Evolutionary conservation across 2,888 invertebrate genomes (phyloP).

Genomic region (Ormyrus thymus): DNA sequence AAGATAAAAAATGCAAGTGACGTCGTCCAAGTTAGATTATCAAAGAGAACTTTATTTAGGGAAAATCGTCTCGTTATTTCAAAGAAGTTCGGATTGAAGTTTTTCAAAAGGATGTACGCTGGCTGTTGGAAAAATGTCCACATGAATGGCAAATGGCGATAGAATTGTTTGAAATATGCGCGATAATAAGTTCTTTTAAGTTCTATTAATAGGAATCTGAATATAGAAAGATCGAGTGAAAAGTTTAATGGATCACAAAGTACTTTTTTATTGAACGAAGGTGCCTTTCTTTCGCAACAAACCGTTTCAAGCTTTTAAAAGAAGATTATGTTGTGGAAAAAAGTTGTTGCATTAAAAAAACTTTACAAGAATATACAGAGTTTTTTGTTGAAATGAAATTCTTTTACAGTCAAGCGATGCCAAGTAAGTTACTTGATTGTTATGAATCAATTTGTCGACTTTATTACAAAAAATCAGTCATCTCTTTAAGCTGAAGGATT

Average conservation of each 20-base stretch:
- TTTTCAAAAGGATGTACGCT: background rate
- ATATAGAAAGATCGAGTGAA: conserved; percentile 53
- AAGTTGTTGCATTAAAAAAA: conserved; percentile 36
- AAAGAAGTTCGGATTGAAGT: conserved; percentile 5
- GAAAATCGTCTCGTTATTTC: background rate
- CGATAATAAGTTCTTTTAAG: conserved; percentile 45
- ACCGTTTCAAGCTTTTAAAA: conserved; percentile 21
- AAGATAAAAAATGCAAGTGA: conserved; percentile 28
- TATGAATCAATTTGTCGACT: conserved; percentile 16
- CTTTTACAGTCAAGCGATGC: conserved; percentile 15
- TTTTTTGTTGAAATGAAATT: conserved; percentile 37
- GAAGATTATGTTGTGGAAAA: conserved; percentile 23
- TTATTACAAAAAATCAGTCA: conserved; percentile 43
- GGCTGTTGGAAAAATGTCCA: conserved; percentile 10
- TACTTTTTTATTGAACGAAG: conserved; percentile 28
- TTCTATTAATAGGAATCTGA: conserved; percentile 47
- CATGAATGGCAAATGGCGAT: conserved; percentile 42
- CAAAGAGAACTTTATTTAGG: background rate
- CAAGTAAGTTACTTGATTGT: conserved; percentile 56
- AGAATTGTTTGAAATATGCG: conserved; percentile 43
- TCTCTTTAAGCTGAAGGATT: conserved; percentile 17
- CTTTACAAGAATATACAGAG: conserved; percentile 50
- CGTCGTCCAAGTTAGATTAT: background rate
- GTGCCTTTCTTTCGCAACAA: conserved; percentile 26
- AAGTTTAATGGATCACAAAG: conserved; percentile 49